Percentiles rank a stretch among this genome's conserved stretches.
phyloP scores from a whole-genome alignment of 2,113 vertebrate species.

The Phyllostomus discolor region DNA sequence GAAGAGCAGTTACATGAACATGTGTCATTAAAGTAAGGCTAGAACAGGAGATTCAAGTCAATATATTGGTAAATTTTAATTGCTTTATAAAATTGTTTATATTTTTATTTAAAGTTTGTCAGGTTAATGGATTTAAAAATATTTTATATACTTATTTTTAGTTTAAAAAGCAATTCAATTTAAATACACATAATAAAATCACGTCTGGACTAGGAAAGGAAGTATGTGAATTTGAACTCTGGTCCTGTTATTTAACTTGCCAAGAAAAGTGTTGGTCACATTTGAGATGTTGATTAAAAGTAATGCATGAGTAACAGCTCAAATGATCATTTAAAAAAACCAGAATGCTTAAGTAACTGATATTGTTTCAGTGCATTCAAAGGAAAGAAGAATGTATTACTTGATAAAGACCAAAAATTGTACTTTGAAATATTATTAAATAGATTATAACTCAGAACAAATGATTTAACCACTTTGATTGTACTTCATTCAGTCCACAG shows the following conservation, averaged over 20 bases:
- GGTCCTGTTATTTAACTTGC: background rate
- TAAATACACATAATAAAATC: background rate
- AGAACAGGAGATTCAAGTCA: background rate
- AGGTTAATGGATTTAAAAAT: background rate
- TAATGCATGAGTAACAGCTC: background rate
- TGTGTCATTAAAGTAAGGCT: slow-evolving; percentile 23
- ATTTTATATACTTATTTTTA: slow-evolving; percentile 4
- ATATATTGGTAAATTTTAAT: background rate
- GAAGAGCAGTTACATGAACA: slow-evolving; percentile 17
- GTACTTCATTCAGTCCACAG: background rate
- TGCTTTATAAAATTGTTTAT: background rate
- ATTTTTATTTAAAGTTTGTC: background rate
- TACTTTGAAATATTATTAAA: slow-evolving; percentile 11
- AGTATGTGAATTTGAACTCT: background rate
- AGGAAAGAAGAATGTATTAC: background rate
- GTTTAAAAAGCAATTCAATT: background rate
- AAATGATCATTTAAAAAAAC: slow-evolving; percentile 4
- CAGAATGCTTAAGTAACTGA: background rate
- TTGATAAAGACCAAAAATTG: background rate
- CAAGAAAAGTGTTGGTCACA: background rate
- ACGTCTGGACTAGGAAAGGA: background rate
- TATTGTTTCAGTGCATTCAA: background rate
- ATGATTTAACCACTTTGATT: background rate
- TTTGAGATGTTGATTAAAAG: background rate
- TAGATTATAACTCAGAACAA: background rate